Evolutionary conservation across 2,888 invertebrate species (phyloP), one percentile per base, ranked within the genome.

Genomic region (Mermis nigrescens): DNA sequence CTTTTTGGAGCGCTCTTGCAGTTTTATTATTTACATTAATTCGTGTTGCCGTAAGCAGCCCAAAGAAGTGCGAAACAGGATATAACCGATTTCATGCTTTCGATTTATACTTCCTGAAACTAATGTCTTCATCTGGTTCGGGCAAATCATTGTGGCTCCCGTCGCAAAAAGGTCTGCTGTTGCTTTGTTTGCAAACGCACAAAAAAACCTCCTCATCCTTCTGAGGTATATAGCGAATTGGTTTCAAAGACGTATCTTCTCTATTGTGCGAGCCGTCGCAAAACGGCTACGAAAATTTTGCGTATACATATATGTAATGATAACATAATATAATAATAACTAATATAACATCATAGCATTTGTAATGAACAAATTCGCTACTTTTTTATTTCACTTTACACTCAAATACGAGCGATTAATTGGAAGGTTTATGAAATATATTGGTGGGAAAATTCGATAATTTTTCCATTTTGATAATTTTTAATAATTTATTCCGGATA

Each of bases 141-240:
- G 46, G 22, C 22, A 57, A 24, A n/a, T 78, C 77, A 70, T 85
- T 84, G 74, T 95, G 95, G 12, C 88, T 83, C 12, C 94, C 94
- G 77, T 98, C 98, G 76, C 95, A 98, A 74, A 92, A 94, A 1
- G 98, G 98, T 64, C 88, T 79, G 66, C 86, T 85, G 55, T 80
- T 80, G 0, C 92, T 90, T 71, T 92, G 92, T 75, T 98, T 98
- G 73, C 98, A 98, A 72, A 89, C 89, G 73, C 98, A 98, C n/a
- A 98, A 76, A 86, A 89, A 91, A 72, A 89, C 90, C 24, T 88
- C 86, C 67, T 86, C 87, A 0, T 84, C 83, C 76, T 90, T 84
- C 56, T 82, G 81, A 1, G 92, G 89, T 65, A 78, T 77, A 70
- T 92, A 92, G 61, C 78, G 76, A 7, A 91, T 76, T 0, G 95